Evolutionary conservation across 2,888 invertebrate genomes (phyloP), one percentile per base, ranked within the genome.

Genomic region (Bombyx huttoni): DNA sequence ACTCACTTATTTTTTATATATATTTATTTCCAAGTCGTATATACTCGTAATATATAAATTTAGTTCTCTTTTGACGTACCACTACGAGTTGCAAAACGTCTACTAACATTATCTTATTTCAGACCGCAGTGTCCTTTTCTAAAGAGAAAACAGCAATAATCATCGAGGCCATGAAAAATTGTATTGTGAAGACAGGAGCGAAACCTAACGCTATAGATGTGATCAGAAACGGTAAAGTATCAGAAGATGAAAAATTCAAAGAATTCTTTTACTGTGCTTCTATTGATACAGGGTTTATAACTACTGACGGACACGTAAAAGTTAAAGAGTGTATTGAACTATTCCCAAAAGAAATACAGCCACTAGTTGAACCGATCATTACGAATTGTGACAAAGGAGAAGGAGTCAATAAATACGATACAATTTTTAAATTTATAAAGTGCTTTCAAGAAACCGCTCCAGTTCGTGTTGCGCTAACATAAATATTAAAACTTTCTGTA

Each of bases 391-490:
- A 35, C 9, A 35, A 35, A 35, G 35, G 9, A 35, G 35, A 35
- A 35, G 35, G 35, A 8, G 35, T 35, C 9, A 35, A 35, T 35
- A 35, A 35, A 35, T 35, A 35, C 35, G 35, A 35, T 35, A 35
- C 35, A 35, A 45, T 46, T 46, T 8, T 9, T 47, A 33, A 49
- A 46, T 46, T 53, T 14, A 7, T 51, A 3, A 48, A 50, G n/a
- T 53, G 55, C 48, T 49, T 51, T 7, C 45, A 47, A 14, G 47
- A 54, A n/a, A 54, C 47, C 6, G 46, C 52, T 9, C 49, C 49
- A n/a, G 47, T 49, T 7, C 10, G 13, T 13, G 1, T 48, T 13
- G 13, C 24, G 7, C 13, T 48, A 13, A 14, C 24, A 10, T 48
- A 48, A n/a, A n/a, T n/a, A n/a, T n/a, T n/a, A n/a, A n/a, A n/a